These are phyloP conservation scores for Tringa solitaria DNA, from an alignment of 2,113 vertebrate species.

Conservation along the genomic window DNA sequence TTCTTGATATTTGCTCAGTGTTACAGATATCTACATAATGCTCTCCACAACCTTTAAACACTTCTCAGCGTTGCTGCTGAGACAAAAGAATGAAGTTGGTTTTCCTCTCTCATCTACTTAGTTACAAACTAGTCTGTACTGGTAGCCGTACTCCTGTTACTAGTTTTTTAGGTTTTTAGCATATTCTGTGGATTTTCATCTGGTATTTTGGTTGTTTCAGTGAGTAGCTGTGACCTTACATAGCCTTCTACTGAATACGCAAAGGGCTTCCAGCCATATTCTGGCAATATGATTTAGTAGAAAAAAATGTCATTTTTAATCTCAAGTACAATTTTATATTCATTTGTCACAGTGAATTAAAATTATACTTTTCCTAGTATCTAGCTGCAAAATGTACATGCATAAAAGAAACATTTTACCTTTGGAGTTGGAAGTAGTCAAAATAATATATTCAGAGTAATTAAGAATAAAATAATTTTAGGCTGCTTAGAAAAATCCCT, in stretches of 20 bases:
- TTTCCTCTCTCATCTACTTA: background rate
- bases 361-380: background rate
- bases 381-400: background rate
- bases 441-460: background rate
- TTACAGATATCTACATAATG: background rate
- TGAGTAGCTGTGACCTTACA: slow-evolving; percentile 18
- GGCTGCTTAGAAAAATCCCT: background rate
- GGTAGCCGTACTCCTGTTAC: background rate
- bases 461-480: background rate
- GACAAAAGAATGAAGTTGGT: background rate
- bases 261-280: background rate
- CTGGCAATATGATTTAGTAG: slow-evolving; percentile 25
- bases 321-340: background rate
- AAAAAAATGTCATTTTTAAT: background rate
- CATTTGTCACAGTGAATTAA: slow-evolving; percentile 12
- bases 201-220: slow-evolving; percentile 3
- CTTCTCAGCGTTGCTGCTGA: background rate
- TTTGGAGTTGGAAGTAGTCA: background rate
- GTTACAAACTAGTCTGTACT: background rate
- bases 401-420: background rate
- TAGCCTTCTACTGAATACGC: background rate
- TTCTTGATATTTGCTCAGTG: background rate
- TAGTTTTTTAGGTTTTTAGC: background rate
- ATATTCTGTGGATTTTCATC: slow-evolving; percentile 21
- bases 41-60: background rate